These are phyloP conservation scores for Hoplodrina blanda DNA, from an alignment of 2,888 invertebrate species.

Conservation along the genomic window DNA sequence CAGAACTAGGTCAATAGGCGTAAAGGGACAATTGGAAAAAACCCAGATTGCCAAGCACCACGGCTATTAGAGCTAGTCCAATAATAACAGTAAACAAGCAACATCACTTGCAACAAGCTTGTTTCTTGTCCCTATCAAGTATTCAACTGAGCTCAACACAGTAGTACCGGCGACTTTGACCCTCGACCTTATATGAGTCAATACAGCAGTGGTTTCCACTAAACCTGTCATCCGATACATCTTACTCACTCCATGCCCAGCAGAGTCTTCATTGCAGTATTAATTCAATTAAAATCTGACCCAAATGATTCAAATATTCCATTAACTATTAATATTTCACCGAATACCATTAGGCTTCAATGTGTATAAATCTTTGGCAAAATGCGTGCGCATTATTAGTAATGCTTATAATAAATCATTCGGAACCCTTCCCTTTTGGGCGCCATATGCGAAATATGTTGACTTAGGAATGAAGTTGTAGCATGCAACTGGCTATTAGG, in stretches of 20 bases:
- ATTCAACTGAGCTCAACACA: not conserved
- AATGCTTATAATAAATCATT: constrained; percentile 59
- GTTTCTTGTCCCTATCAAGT: not conserved
- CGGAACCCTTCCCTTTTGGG: constrained; percentile 45
- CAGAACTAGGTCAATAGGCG: no score
- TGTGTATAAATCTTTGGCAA: constrained; percentile 56
- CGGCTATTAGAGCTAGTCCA: no score
- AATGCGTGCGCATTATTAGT: constrained; percentile 56
- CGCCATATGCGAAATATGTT: constrained; percentile 44
- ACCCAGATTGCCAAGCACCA: no score
- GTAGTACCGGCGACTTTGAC: constrained; percentile 14
- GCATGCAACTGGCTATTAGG: not conserved
- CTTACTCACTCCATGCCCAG: constrained; percentile 33
- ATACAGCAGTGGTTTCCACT: constrained; percentile 22
- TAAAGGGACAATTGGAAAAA: no score
- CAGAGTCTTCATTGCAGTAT: constrained; percentile 42
- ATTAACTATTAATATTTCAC: constrained; percentile 69
- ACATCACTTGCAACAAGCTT: not conserved
- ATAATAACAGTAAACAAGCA: constrained; percentile 7
- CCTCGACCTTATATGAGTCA: constrained; percentile 13
- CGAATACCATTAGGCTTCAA: constrained; percentile 62
- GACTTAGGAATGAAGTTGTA: constrained; percentile 33
- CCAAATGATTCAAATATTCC: constrained; percentile 60
- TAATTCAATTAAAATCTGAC: constrained; percentile 62
- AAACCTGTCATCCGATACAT: constrained; percentile 51